phyloP scores from a whole-genome alignment of 2,888 invertebrate genomes.

The Pheosia tremula region DNA sequence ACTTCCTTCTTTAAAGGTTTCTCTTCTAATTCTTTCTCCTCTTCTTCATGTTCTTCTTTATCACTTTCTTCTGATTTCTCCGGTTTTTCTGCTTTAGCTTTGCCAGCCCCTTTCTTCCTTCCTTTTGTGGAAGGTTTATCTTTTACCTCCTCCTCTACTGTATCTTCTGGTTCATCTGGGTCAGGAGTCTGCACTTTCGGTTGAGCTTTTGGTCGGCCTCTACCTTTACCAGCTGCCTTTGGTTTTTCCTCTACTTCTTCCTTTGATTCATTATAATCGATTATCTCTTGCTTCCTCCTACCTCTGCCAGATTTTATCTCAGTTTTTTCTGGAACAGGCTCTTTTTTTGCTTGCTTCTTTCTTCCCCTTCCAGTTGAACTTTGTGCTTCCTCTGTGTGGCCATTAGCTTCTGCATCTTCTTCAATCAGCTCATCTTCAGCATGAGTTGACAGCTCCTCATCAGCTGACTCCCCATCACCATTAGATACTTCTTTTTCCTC shows the following conservation, averaged over 20 bases:
- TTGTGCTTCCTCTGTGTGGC: constrained; percentile 49
- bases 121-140: constrained; percentile 48
- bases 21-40: constrained; percentile 44
- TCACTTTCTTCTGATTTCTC: constrained; percentile 53
- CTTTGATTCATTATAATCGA: constrained; percentile 29
- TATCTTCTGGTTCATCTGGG: constrained; percentile 39
- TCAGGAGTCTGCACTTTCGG: constrained; percentile 42
- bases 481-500: constrained; percentile 52
- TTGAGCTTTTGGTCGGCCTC: constrained; percentile 60
- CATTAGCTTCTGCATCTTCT: constrained; percentile 58
- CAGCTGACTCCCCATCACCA: constrained; percentile 54
- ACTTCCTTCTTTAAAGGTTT: constrained; percentile 67
- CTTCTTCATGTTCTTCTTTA: constrained; percentile 43
- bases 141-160: constrained; percentile 58
- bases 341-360: constrained; percentile 68
- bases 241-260: constrained; percentile 38
- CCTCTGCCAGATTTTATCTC: constrained; percentile 55
- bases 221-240: constrained; percentile 50
- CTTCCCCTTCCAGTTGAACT: constrained; percentile 55
- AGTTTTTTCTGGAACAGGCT: constrained; percentile 48
- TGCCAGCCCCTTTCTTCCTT: constrained; percentile 39
- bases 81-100: constrained; percentile 39
- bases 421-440: constrained; percentile 54
- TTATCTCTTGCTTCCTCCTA: constrained; percentile 60
- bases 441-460: constrained; percentile 48